These are phyloP conservation scores for Microcebus ravelobensis DNA, from an alignment of 2,113 vertebrate genomes.

Conservation along the genomic window DNA sequence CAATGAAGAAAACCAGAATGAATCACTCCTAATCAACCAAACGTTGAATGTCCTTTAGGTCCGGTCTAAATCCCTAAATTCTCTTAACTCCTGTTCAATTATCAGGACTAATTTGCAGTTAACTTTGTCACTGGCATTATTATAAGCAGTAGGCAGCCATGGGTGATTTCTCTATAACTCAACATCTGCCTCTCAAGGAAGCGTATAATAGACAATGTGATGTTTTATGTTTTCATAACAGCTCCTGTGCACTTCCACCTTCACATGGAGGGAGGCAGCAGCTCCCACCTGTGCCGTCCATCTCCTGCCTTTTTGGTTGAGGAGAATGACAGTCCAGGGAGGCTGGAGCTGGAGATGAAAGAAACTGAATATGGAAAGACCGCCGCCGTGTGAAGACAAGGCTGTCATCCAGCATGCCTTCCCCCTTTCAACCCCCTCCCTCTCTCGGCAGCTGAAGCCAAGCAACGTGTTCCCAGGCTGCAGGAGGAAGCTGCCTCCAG, in stretches of 20 bases:
- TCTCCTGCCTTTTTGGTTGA: not conserved
- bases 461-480: not conserved
- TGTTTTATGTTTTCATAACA: not conserved
- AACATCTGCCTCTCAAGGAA: not conserved
- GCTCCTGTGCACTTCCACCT: not conserved
- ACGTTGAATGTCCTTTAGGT: not conserved
- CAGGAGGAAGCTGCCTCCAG: not conserved
- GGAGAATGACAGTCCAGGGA: not conserved
- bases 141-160: not conserved
- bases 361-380: not conserved
- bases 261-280: not conserved
- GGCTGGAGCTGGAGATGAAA: not conserved
- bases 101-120: not conserved
- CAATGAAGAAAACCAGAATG: not conserved
- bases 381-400: not conserved
- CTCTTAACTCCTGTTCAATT: not conserved
- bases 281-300: not conserved
- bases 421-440: rapidly evolving
- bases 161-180: not conserved
- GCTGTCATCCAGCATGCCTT: too few species aligned
- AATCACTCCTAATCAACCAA: not conserved
- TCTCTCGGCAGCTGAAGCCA: not conserved
- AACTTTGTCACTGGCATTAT: not conserved
- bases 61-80: not conserved
- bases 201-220: not conserved